These are phyloP conservation scores for Melanostoma scalare DNA, from an alignment of 2,888 invertebrate genomes.

Conservation along the genomic window DNA sequence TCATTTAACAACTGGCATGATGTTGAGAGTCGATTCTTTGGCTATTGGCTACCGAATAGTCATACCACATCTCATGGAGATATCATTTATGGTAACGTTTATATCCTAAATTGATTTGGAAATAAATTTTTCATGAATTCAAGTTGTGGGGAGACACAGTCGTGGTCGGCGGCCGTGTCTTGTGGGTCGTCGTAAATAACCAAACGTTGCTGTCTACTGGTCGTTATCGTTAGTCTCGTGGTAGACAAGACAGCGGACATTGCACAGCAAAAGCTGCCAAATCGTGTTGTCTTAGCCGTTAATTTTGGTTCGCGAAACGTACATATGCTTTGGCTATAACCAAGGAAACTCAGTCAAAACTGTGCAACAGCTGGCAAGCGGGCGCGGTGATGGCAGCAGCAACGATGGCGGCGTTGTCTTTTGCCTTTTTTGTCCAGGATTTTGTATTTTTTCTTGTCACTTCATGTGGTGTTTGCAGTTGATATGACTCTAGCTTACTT, in stretches of 20 bases:
- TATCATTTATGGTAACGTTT: conserved; percentile 16
- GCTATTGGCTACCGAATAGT: too few relatives aligned
- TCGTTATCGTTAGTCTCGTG: neutral
- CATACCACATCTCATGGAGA: conserved; percentile 25
- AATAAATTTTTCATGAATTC: conserved; percentile 30
- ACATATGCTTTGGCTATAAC: neutral
- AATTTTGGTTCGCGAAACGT: conserved; percentile 25
- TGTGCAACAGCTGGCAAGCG: neutral
- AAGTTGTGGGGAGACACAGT: too few relatives aligned
- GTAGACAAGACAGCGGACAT: conserved; percentile 4
- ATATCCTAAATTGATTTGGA: conserved; percentile 53
- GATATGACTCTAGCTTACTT: neutral
- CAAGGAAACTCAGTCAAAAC: too few relatives aligned
- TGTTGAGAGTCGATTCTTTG: too few relatives aligned
- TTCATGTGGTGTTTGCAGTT: neutral
- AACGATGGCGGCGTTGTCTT: neutral
- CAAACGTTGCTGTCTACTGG: neutral
- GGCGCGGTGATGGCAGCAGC: neutral
- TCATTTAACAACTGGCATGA: too few relatives aligned
- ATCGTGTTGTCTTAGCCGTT: conserved; percentile 35
- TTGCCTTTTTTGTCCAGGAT: conserved; percentile 17
- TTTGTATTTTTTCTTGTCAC: conserved; percentile 5
- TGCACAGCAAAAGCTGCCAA: conserved; percentile 25
- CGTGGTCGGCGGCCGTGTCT: conserved; percentile 6
- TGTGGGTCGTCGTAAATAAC: conserved; percentile 34